Percentiles rank a stretch among this genome's conserved stretches.
These are phyloP conservation scores for Apus apus DNA, from an alignment of 2,113 vertebrate species.

Conservation along the genomic window DNA sequence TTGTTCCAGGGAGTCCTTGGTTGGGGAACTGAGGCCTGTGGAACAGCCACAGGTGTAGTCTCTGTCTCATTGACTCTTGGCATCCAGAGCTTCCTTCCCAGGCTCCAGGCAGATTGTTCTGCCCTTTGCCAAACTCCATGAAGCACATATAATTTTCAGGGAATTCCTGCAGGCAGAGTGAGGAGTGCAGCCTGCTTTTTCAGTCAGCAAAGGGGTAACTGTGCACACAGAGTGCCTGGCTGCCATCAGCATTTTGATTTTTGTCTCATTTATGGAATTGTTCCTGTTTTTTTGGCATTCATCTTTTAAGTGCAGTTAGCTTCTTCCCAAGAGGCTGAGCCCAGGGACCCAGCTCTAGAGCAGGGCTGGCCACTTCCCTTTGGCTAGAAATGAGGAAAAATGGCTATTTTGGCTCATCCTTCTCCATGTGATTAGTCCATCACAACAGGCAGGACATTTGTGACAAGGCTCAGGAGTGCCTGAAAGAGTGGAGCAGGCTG, in stretches of 20 bases:
- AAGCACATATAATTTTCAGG: neutral
- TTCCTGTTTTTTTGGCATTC: neutral
- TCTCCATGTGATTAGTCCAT: neutral
- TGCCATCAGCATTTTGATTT: constrained; percentile 5
- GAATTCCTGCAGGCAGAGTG: neutral
- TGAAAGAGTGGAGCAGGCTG: neutral
- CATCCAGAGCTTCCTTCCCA: neutral
- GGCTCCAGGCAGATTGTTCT: neutral
- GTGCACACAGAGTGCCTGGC: neutral
- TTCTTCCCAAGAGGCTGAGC: neutral
- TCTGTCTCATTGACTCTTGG: neutral
- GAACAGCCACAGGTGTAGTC: neutral
- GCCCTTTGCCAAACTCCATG: neutral
- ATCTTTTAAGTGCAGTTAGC: neutral
- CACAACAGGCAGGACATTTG: neutral
- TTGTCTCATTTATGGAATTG: neutral
- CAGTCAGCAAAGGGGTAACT: neutral
- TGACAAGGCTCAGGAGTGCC: neutral
- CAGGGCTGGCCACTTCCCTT: neutral
- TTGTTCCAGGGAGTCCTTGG: neutral
- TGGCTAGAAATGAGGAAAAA: neutral
- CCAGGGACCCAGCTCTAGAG: neutral
- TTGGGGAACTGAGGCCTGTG: neutral
- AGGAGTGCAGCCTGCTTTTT: neutral
- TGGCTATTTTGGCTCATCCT: neutral